A percentile compares a stretch with the other conserved stretches of the same genome.
Conservation (phyloP, 2,113 vertebrate species). For the Montifringilla adamsi region DNA sequence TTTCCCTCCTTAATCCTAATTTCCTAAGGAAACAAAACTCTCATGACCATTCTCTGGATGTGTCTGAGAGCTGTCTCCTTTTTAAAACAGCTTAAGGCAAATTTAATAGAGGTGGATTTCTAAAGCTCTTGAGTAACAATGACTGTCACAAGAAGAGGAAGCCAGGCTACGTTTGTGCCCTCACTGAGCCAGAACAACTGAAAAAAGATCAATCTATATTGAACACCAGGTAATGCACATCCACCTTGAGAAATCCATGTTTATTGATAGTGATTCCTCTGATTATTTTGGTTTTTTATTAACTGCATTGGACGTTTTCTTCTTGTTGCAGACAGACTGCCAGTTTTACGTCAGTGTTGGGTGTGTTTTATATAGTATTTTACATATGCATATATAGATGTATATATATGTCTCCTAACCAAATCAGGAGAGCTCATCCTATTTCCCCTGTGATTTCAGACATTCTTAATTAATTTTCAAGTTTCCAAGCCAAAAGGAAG, state of each 20-base stretch:
- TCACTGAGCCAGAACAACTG: neutral
- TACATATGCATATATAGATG: neutral
- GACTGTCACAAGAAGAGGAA: neutral
- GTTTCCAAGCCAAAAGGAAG: neutral
- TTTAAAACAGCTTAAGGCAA: neutral
- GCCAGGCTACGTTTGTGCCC: neutral
- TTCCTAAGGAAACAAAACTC: neutral
- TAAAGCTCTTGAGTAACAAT: neutral
- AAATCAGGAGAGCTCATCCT: neutral
- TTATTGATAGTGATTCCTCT: neutral
- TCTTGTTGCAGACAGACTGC: neutral
- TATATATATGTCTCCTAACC: neutral
- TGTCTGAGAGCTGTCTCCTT: neutral
- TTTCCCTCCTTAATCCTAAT: neutral
- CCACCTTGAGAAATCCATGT: neutral
- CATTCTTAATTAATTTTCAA: neutral
- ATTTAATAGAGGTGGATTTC: neutral
- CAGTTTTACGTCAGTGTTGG: neutral
- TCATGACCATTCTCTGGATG: neutral
- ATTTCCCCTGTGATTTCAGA: neutral
- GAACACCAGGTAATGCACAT: neutral
- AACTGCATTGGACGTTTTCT: neutral
- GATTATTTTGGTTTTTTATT: neutral
- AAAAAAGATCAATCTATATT: accelerated
- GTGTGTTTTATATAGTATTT: neutral